Evolutionary conservation across 2,888 invertebrate genomes (phyloP), one percentile per base, ranked within the genome.

Genomic region (Nomada lathburiana): DNA sequence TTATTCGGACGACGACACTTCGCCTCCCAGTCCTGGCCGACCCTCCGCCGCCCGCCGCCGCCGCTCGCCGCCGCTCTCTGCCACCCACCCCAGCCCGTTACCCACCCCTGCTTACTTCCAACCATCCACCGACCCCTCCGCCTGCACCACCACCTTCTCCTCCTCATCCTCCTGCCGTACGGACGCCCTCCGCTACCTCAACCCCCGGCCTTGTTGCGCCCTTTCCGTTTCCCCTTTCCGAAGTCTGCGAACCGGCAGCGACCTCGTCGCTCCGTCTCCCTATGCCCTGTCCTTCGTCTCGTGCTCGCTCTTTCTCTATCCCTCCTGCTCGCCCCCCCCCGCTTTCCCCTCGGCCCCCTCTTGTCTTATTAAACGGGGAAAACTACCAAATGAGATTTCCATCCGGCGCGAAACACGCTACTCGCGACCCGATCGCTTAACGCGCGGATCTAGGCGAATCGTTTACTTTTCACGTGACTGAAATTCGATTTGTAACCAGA

Each of bases 1-100:
- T 94, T 94, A 94, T 94, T 94, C 94, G 94, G 94, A 93, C 94
- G 93, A 94, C 94, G 94, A 94, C 94, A 94, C 93, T 93, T 93
- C 92, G 92, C 93, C 93, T 92, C 92, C 92, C 92, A 89, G 92
- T 90, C 90, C 90, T 89, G 90, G 88, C 87, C 85, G 86, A 86
- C 89, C 89, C 86, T 81, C 85, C 82, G 83, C 86, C 85, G 73
- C 79, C 78, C 78, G 76, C 89, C 76, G 81, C 85, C 82, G 83
- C 86, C 85, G 73, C 79, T 76, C 78, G 76, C 89, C 76, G 81
- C 88, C 86, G 88, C 89, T 89, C 85, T 89, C 71, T 84, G 84
- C 87, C 86, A 73, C 78, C 69, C 72, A 91, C 91, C 90, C 65
- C 60, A 67, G 86, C 90, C 65, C 86, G 86, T 86, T 85, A 79